A percentile compares a stretch with the other conserved stretches of the same genome.
Conservation (phyloP, 2,888 invertebrate species). For the Petrolisthes manimaculis region DNA sequence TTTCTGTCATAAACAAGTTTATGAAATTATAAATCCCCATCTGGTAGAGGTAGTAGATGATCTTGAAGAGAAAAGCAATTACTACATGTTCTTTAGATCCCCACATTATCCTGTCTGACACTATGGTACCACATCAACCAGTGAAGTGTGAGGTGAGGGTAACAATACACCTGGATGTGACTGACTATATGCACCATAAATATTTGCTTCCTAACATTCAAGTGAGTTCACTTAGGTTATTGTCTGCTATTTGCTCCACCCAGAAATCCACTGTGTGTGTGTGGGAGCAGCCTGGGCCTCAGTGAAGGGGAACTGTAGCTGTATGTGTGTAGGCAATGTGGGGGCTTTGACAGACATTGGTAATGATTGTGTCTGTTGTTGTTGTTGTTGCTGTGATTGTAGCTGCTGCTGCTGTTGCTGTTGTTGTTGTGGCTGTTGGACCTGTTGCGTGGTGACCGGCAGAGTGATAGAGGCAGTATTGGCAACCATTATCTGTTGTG, state of each 20-base stretch:
- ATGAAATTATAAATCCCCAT: no score
- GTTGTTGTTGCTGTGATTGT: slow-evolving; percentile 31
- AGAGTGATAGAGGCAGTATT: slow-evolving; percentile 37
- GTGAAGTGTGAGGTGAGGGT: no score
- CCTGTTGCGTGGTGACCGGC: slow-evolving; percentile 44
- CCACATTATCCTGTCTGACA: no score
- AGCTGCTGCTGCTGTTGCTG: slow-evolving; percentile 26
- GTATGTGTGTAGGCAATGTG: slow-evolving; percentile 40
- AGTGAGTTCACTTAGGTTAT: no score
- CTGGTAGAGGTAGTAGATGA: no score
- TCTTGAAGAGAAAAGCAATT: no score
- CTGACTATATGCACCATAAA: no score
- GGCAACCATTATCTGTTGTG: slow-evolving; percentile 43
- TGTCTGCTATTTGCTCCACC: slow-evolving; percentile 40
- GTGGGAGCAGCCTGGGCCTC: slow-evolving; percentile 41
- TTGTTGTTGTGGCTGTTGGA: slow-evolving; percentile 33
- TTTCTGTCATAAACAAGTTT: no score
- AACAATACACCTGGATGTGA: no score
- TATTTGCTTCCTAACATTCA: no score
- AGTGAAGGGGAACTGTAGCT: slow-evolving; percentile 54
- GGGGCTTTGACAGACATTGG: slow-evolving; percentile 46
- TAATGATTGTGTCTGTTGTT: slow-evolving; percentile 22
- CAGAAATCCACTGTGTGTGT: slow-evolving; percentile 50
- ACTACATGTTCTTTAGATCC: no score
- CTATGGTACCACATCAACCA: no score